Conservation (phyloP, 1,140 invertebrate genomes). For the Pissodes strobi region DNA sequence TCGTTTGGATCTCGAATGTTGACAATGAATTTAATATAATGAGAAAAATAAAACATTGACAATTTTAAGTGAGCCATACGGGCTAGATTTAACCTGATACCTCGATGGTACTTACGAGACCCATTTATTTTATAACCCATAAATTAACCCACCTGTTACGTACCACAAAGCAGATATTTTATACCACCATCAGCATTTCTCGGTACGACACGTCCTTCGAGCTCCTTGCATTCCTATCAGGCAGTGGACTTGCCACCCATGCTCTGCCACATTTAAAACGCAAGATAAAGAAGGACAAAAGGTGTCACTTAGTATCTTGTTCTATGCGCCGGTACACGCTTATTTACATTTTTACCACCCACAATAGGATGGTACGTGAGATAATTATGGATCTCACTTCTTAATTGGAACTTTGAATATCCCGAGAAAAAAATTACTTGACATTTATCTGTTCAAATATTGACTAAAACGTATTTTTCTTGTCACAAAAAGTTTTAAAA, state of each 20-base stretch:
- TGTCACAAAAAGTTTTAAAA: too few relatives aligned
- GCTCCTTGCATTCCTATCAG: slow-evolving; percentile 14
- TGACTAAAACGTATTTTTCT: too few relatives aligned
- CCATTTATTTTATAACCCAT: slow-evolving; percentile 9
- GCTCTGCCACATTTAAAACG: slow-evolving; percentile 2
- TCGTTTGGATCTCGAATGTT: too few relatives aligned
- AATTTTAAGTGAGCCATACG: not conserved
- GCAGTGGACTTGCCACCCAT: slow-evolving; percentile 15
- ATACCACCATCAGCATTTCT: slow-evolving; percentile 7
- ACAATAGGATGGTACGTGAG: not conserved
- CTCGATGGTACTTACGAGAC: not conserved
- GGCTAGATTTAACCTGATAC: not conserved
- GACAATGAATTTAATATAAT: too few relatives aligned
- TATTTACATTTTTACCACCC: slow-evolving; percentile 19
- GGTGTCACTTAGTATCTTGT: slow-evolving; percentile 10
- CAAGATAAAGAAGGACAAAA: slow-evolving; percentile 19
- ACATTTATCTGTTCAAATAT: too few relatives aligned
- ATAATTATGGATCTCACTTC: not conserved
- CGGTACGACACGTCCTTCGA: slow-evolving; percentile 10
- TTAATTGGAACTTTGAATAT: not conserved
- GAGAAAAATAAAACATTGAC: too few relatives aligned
- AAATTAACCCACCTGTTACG: slow-evolving; percentile 15
- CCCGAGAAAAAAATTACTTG: not conserved
- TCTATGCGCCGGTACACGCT: not conserved
- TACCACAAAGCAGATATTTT: slow-evolving; percentile 7